phyloP scores from a whole-genome alignment of 2,113 vertebrate genomes.

The Manacus vitellinus region DNA sequence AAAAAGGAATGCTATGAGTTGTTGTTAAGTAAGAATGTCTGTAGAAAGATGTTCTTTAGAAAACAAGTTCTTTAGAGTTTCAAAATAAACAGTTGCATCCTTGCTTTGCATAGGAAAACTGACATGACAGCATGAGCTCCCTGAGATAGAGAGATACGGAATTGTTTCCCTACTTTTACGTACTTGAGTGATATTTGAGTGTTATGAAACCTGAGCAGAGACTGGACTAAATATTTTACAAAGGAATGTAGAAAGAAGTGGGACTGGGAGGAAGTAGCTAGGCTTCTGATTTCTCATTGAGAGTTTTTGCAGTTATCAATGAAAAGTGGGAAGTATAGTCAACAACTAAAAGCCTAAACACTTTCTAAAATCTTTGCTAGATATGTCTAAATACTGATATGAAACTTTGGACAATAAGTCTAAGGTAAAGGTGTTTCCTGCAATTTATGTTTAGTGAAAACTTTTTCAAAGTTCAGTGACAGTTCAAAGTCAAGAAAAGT shows the following conservation, averaged over 20 bases:
- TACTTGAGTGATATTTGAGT: neutral
- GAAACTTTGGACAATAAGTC: neutral
- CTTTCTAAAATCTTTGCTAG: neutral
- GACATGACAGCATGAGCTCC: neutral
- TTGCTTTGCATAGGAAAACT: neutral
- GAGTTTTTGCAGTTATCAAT: neutral
- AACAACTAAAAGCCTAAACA: neutral
- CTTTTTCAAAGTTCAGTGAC: neutral
- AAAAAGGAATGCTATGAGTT: neutral
- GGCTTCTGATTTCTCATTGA: neutral
- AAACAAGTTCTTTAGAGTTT: neutral
- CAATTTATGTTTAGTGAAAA: neutral
- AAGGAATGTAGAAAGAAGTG: neutral
- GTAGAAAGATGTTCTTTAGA: neutral
- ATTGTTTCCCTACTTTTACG: neutral
- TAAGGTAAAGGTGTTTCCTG: neutral
- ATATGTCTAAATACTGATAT: neutral
- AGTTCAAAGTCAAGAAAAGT: neutral
- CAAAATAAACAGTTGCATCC: neutral
- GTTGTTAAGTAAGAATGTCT: neutral
- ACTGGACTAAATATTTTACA: neutral
- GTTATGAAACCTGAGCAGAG: neutral
- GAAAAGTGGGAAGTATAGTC: neutral
- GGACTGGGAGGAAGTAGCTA: rapidly evolving
- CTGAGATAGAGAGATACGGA: neutral